Evolutionary conservation across 2,888 invertebrate species (phyloP), one percentile per base, ranked within the genome.

Genomic region (Calliopum simillimum): DNA sequence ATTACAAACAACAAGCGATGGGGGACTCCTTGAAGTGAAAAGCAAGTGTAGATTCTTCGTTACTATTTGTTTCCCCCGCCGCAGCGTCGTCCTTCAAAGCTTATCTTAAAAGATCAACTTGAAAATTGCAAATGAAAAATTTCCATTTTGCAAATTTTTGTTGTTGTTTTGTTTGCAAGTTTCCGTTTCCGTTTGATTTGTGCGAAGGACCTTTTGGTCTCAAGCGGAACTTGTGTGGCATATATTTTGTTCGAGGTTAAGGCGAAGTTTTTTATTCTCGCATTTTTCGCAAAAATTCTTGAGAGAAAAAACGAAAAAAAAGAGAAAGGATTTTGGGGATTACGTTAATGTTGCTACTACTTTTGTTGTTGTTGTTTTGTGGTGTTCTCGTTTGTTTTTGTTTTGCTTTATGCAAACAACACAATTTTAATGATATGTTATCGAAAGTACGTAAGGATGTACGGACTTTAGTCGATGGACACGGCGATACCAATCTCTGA

Each of bases 101-200:
- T 14, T 64, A 16, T 51, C 21, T 44, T 47, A 13, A 53, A 64
- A 59, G 51, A 43, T 59, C 58, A 25, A 68, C 43, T 68, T 59
- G 59, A 68, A 59, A 59, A 59, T 59, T 33, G 58, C 12, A 59
- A 59, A 47, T 23, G 58, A 59, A 59, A 68, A 68, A 68, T 59
- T 59, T 67, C 44, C 67, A 68, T 59, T 58, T 68, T 58, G 59
- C 58, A 59, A 62, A 62, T 62, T 68, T 55, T 58, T 62, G 51
- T 64, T 25, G 49, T 49, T 41, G 64, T 64, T n/a, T 56, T 63
- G 16, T 68, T 67, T 70, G 49, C 21, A 76, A 76, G 78, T 78
- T 81, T 81, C 81, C 80, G 80, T 66, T 81, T 79, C 78, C 77
- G 68, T 68, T 68, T 58, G 62, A 71, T 69, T 72, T 73, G 71